Conservation (phyloP, 2,797 vertebrate species). For the Thaleichthys pacificus region DNA sequence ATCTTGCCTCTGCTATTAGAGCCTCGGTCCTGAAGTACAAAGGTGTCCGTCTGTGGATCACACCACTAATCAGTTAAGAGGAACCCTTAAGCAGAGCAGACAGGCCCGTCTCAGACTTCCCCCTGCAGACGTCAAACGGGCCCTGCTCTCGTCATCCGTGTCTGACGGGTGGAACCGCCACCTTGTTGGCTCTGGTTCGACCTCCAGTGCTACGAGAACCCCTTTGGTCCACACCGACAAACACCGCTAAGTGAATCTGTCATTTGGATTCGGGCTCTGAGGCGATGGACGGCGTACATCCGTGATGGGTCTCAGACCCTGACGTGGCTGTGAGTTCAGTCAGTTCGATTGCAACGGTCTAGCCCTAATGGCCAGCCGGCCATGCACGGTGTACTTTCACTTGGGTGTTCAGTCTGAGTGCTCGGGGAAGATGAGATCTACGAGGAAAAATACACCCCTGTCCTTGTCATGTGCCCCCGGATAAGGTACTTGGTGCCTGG, state of each 20-base stretch:
- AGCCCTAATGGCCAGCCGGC: too few species aligned
- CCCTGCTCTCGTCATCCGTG: constrained; percentile 54
- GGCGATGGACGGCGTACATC: too few species aligned
- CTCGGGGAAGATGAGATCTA: too few species aligned
- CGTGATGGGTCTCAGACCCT: too few species aligned
- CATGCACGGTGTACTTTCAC: too few species aligned
- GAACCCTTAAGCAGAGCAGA: constrained; percentile 46
- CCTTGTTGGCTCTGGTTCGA: constrained; percentile 66
- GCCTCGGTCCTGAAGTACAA: not conserved
- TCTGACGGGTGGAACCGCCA: constrained; percentile 63
- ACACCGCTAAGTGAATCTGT: constrained; percentile 67
- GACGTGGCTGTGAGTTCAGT: too few species aligned
- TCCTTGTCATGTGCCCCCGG: too few species aligned
- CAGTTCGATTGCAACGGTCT: too few species aligned
- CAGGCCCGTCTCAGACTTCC: constrained; percentile 32
- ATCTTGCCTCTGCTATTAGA: not conserved
- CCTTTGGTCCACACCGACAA: constrained; percentile 44
- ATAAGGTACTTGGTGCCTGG: too few species aligned
- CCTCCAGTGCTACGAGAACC: constrained; percentile 41
- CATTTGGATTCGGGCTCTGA: constrained; percentile 22
- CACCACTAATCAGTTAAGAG: constrained; percentile 35
- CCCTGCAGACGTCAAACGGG: not conserved
- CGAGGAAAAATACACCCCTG: too few species aligned
- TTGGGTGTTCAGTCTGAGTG: too few species aligned
- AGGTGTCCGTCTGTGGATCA: constrained; percentile 32